Base-by-base conservation (phyloP, 2,888 invertebrate species). In the Drosophila nr. perissopoda region DNA sequence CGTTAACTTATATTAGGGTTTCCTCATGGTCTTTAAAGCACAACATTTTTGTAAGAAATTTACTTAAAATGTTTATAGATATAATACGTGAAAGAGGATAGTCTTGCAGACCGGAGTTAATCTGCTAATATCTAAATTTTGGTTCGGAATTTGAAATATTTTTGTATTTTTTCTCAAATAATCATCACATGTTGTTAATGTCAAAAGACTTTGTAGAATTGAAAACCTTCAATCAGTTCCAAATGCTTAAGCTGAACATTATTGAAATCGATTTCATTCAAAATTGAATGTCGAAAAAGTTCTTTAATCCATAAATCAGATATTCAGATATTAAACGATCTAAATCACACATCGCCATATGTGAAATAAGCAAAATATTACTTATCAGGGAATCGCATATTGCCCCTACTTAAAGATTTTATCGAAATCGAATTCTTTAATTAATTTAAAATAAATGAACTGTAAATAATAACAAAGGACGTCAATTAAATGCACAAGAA, bases 261-360 rank as follows among this genome's bases (percentile, higher is more conserved):
- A 21, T 21, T 21, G 1, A 21, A 21, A 21, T 21, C 2, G 21
- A 46, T 21, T 21, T 21, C 0, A 13, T 46, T 21, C 0, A 21
- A 13, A 21, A 13, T 13, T 6, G 0, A 42, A 42, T 7, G 21
- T 1, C 1, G 0, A 4, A 4, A 1, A 21, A 21, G 3, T 7
- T 46, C 0, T 10, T 46, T 13, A 21, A 4, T 7, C 3, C 13
- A 6, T 7, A 2, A 13, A 42, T 7, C 2, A 21, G 21, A 3
- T 21, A 4, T 46, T 46, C 4, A 21, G 21, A 21, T 7, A 7
- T 46, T 46, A n/a, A 21, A 11, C 2, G 4, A 21, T 21, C 1
- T 46, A 6, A 42, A 21, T 42, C 40, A 10, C 10, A n/a, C 4
- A n/a, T 40, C 2, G 8, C 18, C 2, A 18, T 8, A 3, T 18